These are phyloP conservation scores for Chitala chitala DNA, from an alignment of 2,113 vertebrate species.

Conservation along the genomic window DNA sequence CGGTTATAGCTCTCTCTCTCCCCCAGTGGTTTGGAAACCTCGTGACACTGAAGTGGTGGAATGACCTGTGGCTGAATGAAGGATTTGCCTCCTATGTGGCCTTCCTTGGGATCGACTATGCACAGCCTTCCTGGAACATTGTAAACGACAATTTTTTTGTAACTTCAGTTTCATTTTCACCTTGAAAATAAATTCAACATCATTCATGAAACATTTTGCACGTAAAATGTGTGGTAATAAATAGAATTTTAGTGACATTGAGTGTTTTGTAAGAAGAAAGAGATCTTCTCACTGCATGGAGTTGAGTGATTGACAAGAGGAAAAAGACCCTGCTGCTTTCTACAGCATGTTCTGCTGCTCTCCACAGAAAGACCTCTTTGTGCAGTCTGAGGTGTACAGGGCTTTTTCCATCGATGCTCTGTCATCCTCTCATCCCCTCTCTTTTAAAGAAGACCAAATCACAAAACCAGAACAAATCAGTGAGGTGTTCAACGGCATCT, in stretches of 20 bases:
- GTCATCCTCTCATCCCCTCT: conserved; percentile 81
- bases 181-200: too few relatives aligned
- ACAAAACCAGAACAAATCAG: conserved; percentile 76
- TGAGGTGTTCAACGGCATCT: conserved; percentile 78
- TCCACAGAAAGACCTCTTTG: conserved; percentile 74
- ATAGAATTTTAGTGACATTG: too few relatives aligned
- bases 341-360: not conserved
- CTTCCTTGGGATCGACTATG: conserved; percentile 66
- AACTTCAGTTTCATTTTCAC: too few relatives aligned
- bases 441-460: conserved; percentile 66
- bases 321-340: not conserved
- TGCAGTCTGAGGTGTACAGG: conserved; percentile 66
- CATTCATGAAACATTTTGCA: too few relatives aligned
- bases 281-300: too few relatives aligned
- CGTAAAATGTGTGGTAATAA: too few relatives aligned
- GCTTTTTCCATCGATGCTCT: conserved; percentile 80
- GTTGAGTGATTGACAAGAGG: not conserved
- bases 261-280: too few relatives aligned
- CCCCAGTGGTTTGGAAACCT: conserved; percentile 89
- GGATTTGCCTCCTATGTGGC: conserved; percentile 84
- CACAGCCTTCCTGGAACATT: conserved; percentile 63
- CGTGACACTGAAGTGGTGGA: conserved; percentile 85
- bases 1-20: not conserved
- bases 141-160: conserved; percentile 54
- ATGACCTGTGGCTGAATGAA: conserved; percentile 87